phyloP scores from a whole-genome alignment of 2,888 invertebrate genomes.

The Cylindroiulus punctatus region DNA sequence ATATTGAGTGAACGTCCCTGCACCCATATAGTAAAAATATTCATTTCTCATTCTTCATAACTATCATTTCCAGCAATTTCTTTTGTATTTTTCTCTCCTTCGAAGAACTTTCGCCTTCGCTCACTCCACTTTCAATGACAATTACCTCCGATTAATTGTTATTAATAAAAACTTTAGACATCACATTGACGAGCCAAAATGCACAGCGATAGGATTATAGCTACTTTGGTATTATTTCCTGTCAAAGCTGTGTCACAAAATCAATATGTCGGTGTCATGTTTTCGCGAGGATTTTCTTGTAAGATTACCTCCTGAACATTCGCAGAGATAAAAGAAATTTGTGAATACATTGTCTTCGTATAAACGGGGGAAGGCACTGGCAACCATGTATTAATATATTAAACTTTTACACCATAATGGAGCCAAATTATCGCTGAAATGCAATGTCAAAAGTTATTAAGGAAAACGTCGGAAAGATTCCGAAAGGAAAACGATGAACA shows the following conservation, averaged over 20 bases:
- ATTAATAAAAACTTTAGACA: neutral
- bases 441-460: constrained; percentile 46
- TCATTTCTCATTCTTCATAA: neutral
- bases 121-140: neutral
- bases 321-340: constrained; percentile 14
- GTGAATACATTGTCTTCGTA: neutral
- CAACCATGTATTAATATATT: constrained; percentile 32
- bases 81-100: neutral
- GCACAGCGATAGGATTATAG: constrained; percentile 19
- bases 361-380: neutral
- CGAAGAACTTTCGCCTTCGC: neutral
- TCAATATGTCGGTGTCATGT: constrained; percentile 52
- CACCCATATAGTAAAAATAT: neutral
- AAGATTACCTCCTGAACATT: constrained; percentile 39
- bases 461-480: constrained; percentile 32
- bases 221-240: constrained; percentile 12
- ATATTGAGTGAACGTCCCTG: no score
- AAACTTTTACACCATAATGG: constrained; percentile 45
- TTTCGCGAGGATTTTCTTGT: constrained; percentile 40
- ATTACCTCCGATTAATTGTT: constrained; percentile 50
- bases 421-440: constrained; percentile 3
- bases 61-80: neutral
- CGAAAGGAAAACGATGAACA: constrained; percentile 9
- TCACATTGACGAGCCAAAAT: constrained; percentile 39
- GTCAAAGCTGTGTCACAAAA: constrained; percentile 46